Percentiles rank a stretch among this genome's conserved stretches.
These are phyloP conservation scores for Chloropsis hardwickii DNA, from an alignment of 2,113 vertebrate genomes.

Conservation along the genomic window DNA sequence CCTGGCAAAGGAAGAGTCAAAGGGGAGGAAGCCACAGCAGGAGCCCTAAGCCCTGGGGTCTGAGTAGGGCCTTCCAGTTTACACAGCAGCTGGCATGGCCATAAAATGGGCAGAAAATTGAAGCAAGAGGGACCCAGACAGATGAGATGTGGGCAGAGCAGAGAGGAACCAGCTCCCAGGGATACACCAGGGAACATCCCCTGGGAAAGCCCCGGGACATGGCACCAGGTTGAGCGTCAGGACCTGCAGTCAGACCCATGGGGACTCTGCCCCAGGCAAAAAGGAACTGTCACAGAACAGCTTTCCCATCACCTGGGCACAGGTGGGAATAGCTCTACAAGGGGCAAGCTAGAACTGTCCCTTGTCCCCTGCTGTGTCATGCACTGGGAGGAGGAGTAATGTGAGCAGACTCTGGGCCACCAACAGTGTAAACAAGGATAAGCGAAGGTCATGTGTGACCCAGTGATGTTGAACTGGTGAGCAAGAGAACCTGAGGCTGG, in stretches of 20 bases:
- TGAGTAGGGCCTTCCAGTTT: neutral
- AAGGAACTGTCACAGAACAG: fast-evolving
- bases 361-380: neutral
- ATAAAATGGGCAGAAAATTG: neutral
- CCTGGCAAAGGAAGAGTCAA: neutral
- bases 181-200: neutral
- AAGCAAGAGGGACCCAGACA: neutral
- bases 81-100: neutral
- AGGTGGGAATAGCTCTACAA: neutral
- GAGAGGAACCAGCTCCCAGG: neutral
- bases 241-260: fast-evolving
- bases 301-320: neutral
- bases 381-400: neutral
- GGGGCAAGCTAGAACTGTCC: neutral
- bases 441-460: neutral
- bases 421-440: neutral
- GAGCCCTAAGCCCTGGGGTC: neutral
- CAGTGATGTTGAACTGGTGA: neutral
- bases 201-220: neutral
- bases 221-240: neutral
- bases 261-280: neutral
- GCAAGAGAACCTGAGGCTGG: neutral
- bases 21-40: neutral
- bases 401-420: neutral
- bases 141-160: neutral